Evolutionary conservation across 2,113 vertebrate species (phyloP).

Genomic region (Crocuta crocuta): DNA sequence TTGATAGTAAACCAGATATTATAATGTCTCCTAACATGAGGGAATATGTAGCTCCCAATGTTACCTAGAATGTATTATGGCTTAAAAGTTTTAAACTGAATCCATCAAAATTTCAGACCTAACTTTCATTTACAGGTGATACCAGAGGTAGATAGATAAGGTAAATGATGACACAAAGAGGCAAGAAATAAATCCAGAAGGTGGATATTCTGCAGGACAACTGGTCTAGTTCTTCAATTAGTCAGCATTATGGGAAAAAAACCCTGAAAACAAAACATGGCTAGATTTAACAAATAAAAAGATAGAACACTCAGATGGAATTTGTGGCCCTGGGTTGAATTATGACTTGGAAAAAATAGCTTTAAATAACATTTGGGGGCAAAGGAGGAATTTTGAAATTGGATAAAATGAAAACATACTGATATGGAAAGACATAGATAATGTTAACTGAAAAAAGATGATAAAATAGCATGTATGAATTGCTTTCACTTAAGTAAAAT

Average conservation of each 20-base stretch:
- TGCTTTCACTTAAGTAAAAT: slow-evolving; percentile 32
- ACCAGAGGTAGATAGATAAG: neutral
- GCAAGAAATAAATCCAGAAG: neutral
- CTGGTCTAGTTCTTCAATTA: neutral
- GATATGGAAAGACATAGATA: neutral
- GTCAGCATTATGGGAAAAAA: neutral
- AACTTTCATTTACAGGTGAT: neutral
- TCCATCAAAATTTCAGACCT: neutral
- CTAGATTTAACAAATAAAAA: slow-evolving; percentile 1
- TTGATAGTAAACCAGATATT: neutral
- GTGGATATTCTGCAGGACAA: neutral
- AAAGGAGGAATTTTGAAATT: neutral
- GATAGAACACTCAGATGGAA: neutral
- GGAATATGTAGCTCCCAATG: neutral
- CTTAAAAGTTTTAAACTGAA: neutral
- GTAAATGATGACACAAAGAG: neutral
- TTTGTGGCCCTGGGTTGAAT: neutral
- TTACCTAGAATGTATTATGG: neutral
- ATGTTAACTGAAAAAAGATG: slow-evolving; percentile 1
- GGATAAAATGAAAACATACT: slow-evolving; percentile 28
- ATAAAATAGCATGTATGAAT: neutral
- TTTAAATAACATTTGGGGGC: neutral
- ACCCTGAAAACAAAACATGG: neutral
- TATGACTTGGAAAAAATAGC: slow-evolving; percentile 38
- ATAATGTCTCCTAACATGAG: neutral